Percentiles rank a stretch among this genome's conserved stretches.
Conservation (phyloP, 2,797 vertebrate genomes). For the Manis javanica region DNA sequence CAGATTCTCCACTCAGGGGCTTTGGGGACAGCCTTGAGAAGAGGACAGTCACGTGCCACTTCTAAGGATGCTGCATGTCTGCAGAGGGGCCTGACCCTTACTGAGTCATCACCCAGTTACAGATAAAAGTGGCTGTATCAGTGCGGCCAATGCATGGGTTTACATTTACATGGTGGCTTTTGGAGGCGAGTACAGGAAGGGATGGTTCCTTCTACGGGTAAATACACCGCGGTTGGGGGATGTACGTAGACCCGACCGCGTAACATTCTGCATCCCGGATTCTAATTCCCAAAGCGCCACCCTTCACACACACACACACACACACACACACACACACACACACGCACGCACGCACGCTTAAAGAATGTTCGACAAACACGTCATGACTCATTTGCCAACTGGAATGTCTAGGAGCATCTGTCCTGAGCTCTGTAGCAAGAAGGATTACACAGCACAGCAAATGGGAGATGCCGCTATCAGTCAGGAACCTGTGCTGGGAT, state of each 20-base stretch:
- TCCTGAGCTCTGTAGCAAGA: background rate
- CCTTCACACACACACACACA: background rate
- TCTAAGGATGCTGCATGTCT: background rate
- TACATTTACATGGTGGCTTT: background rate
- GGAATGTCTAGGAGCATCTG: background rate
- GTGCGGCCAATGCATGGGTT: background rate
- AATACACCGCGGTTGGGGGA: slow-evolving; percentile 1
- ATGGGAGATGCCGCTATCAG: background rate
- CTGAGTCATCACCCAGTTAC: background rate
- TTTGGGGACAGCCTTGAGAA: background rate
- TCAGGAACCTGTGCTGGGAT: background rate
- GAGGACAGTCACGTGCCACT: background rate
- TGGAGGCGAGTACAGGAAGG: background rate
- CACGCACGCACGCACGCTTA: background rate
- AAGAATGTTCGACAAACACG: background rate
- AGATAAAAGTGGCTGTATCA: background rate
- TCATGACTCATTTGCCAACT: background rate
- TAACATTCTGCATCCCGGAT: background rate
- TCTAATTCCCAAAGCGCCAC: background rate
- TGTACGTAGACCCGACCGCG: background rate
- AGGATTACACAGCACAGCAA: background rate
- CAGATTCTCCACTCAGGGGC: background rate
- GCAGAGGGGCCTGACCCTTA: background rate
- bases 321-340: no score
- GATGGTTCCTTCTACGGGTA: background rate